Conservation (phyloP, 1,140 invertebrate genomes). For the Fopius arisanus region DNA sequence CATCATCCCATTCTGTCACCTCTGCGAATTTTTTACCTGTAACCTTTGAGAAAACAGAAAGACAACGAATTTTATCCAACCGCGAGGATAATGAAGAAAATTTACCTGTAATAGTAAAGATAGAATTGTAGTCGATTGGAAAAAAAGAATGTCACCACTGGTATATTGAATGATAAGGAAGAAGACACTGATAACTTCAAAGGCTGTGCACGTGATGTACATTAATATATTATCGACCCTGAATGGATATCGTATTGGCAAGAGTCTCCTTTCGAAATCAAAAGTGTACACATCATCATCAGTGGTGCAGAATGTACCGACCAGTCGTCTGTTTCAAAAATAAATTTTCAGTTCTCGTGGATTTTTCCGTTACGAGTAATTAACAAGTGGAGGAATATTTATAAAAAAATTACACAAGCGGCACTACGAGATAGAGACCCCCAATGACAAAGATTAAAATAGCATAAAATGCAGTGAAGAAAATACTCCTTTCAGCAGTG, state of each 20-base stretch:
- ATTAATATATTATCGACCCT: neutral
- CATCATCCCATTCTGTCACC: neutral
- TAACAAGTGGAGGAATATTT: no score
- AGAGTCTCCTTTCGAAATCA: neutral
- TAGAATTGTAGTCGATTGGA: neutral
- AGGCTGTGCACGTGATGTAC: neutral
- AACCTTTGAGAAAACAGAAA: neutral
- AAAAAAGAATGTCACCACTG: neutral
- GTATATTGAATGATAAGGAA: neutral
- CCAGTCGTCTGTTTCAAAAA: neutral
- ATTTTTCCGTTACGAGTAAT: no score
- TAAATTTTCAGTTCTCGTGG: neutral
- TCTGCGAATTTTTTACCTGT: neutral
- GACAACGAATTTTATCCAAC: neutral
- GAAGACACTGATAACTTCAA: neutral
- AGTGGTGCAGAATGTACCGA: neutral
- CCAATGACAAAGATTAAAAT: neutral
- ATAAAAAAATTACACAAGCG: neutral
- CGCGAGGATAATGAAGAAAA: neutral
- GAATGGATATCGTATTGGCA: neutral
- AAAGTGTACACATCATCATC: neutral
- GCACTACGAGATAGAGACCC: neutral
- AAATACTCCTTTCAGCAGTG: neutral
- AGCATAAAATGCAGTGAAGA: neutral
- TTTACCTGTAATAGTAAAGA: neutral